Base-by-base conservation (phyloP, 2,797 vertebrate species). In the Sparus aurata region DNA sequence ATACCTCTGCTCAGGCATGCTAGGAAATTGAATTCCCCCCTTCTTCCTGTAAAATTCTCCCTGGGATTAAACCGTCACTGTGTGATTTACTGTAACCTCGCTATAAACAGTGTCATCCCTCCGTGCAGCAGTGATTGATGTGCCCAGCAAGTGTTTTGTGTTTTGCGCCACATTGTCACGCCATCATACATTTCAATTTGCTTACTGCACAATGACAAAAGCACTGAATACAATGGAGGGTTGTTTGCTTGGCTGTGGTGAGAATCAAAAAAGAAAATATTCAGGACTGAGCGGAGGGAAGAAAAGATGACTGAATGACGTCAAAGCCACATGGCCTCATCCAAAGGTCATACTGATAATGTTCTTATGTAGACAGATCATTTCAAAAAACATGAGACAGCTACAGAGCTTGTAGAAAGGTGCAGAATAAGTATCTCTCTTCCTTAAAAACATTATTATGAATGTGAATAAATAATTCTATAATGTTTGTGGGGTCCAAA, bases 51-150 rank as follows among this genome's bases (percentile, higher is more conserved):
- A 87, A 89, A 82, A 87, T 75, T 83, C 82, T 91, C 77, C 27
- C 7, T 4, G 64, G 90, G 85, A 92, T 89, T 87, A 91, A 90
- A 85, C 79, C 70, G 85, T 91, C 87, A 70, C 52, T 3, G 41
- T 60, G 84, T 91, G 89, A 92, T 92, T 91, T 91, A 91, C 89
- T 86, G 87, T 87, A 89, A 88, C 89, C 85, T 87, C 34, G 66
- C 83, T 63, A 49, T 86, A 77, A 86, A 83, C 83, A 30, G 67
- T 52, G 43, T 77, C 83, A 73, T 69, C 76, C 77, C 64, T 62
- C 60, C 23, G 8, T 13, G 38, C 63, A 6, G 49, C 43, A 22
- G 82, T 83, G 80, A 88, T 83, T 81, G 86, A 90, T 87, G 88
- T 17, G 34, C 63, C 45, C 61, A 23, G 71, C 66, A 4, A 68